These are phyloP conservation scores for Ophioderma brevispina DNA, from an alignment of 35 echinoderm and acorn worm species.

Conservation along the genomic window DNA sequence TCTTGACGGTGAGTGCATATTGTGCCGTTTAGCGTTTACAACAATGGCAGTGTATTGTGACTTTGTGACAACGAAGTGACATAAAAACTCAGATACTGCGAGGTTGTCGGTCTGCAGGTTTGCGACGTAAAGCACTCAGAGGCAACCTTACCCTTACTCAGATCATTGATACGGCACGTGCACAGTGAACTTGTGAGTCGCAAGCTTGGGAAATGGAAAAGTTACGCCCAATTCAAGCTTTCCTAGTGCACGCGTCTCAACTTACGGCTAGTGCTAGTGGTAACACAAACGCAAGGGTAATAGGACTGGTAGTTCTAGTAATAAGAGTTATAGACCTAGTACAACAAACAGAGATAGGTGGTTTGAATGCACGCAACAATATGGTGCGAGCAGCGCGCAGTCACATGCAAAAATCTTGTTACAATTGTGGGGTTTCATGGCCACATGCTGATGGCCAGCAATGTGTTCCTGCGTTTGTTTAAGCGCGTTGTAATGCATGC, in stretches of 20 bases:
- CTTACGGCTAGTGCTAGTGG: not conserved
- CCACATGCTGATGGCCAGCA: not conserved
- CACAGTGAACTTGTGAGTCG: not conserved
- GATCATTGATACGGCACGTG: not conserved
- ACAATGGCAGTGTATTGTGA: not conserved
- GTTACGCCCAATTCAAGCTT: not conserved
- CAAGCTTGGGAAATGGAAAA: not conserved
- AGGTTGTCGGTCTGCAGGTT: constrained; percentile 6
- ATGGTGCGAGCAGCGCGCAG: too few relatives aligned
- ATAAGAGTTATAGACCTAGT: not conserved
- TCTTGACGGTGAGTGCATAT: constrained; percentile 19
- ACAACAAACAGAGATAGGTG: not conserved
- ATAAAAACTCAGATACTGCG: constrained; percentile 33
- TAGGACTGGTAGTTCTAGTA: not conserved
- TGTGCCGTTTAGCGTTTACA: constrained; percentile 31
- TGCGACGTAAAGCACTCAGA: not conserved
- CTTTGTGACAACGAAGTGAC: not conserved
- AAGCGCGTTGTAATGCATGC: not conserved
- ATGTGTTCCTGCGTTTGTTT: constrained; percentile 1
- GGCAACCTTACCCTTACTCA: not conserved
- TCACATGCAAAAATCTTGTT: constrained; percentile 22
- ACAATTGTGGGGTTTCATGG: not conserved
- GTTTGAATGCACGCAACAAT: too few relatives aligned
- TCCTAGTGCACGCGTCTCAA: not conserved
- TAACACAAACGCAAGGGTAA: not conserved